phyloP scores from a whole-genome alignment of 2,113 vertebrate genomes.

The Albula glossodonta region DNA sequence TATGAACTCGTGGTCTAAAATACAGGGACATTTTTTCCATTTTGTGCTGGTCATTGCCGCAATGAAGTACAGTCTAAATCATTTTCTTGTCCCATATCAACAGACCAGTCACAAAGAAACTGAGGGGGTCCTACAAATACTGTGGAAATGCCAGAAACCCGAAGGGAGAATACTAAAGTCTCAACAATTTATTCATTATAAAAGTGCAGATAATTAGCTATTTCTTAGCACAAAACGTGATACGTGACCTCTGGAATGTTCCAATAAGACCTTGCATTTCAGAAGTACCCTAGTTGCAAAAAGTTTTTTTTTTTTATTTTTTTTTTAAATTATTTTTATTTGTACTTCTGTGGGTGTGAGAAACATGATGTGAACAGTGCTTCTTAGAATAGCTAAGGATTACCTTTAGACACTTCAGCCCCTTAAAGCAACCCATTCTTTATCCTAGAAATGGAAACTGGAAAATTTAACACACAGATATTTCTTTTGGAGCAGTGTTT shows the following conservation, averaged over 20 bases:
- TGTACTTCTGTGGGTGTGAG: neutral
- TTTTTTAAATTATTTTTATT: neutral
- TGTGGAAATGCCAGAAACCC: neutral
- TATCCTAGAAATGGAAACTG: neutral
- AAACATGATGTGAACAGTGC: neutral
- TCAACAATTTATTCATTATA: neutral
- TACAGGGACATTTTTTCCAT: neutral
- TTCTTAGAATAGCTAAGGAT: neutral
- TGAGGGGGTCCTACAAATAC: neutral
- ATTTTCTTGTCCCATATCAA: neutral
- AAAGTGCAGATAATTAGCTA: no score
- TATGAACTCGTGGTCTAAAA: neutral
- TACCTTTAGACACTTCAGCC: neutral
- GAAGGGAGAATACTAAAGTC: neutral
- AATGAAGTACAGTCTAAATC: neutral
- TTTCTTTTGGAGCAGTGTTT: constrained; percentile 20
- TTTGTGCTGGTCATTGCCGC: neutral
- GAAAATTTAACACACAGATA: neutral
- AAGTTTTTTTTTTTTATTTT: neutral
- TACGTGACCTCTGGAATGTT: neutral
- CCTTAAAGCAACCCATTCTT: neutral
- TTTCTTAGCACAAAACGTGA: neutral
- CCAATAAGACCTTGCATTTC: neutral
- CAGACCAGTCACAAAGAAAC: neutral
- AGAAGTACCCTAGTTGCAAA: neutral